Conservation (phyloP, 2,888 invertebrate species). For the Eupithecia subfuscata region DNA sequence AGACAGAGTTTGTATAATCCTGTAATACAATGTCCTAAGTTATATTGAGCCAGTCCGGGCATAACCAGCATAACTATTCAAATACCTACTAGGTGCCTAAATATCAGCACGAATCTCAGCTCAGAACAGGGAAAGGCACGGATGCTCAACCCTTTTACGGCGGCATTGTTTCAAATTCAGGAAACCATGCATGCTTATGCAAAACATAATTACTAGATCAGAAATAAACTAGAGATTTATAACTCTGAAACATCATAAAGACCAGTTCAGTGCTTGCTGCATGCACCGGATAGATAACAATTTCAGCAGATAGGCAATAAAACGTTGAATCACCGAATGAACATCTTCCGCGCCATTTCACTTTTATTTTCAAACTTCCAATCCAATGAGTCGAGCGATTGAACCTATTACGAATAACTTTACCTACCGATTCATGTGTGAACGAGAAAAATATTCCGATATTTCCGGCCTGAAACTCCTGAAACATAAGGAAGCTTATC, state of each 20-base stretch:
- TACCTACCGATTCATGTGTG: slow-evolving; percentile 63
- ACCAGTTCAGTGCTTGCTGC: slow-evolving; percentile 25
- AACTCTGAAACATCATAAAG: neutral
- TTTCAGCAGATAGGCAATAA: slow-evolving; percentile 53
- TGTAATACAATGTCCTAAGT: no score
- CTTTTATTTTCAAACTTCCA: slow-evolving; percentile 78
- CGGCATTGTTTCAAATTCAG: neutral
- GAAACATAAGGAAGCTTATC: slow-evolving; percentile 15
- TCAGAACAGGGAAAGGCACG: no score
- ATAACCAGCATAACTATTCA: no score
- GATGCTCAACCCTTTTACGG: no score
- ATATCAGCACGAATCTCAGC: no score
- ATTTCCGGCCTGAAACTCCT: slow-evolving; percentile 37
- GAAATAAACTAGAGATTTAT: neutral
- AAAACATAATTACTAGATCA: neutral
- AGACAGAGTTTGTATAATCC: no score
- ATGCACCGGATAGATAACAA: slow-evolving; percentile 27
- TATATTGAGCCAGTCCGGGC: no score
- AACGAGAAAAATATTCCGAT: slow-evolving; percentile 63
- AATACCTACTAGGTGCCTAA: no score
- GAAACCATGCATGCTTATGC: neutral
- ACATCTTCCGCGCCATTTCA: slow-evolving; percentile 74
- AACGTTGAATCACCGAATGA: slow-evolving; percentile 71
- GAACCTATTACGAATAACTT: slow-evolving; percentile 74
- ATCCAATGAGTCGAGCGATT: slow-evolving; percentile 71